Evolutionary conservation across 2,113 vertebrate genomes (phyloP).

Genomic region (Actinemys pallida): DNA sequence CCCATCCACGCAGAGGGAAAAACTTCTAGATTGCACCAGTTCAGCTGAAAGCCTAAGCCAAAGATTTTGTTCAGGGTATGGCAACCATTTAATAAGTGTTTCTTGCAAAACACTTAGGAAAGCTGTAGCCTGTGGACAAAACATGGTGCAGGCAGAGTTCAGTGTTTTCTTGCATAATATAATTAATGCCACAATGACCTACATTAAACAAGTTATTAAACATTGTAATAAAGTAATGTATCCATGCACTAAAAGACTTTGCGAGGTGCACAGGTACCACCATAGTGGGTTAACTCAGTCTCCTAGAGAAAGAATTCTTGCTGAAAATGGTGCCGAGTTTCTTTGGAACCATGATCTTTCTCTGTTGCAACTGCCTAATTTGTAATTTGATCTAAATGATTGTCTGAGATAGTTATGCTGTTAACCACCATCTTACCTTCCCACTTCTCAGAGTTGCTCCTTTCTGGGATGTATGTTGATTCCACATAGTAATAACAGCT

Average conservation of each 20-base stretch:
- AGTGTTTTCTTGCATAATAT: background rate
- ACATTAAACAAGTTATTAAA: background rate
- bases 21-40: background rate
- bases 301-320: conserved; percentile 47
- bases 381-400: conserved; percentile 21
- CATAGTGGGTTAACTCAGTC: background rate
- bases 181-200: background rate
- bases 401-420: background rate
- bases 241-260: background rate
- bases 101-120: rapidly evolving
- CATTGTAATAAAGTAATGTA: background rate
- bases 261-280: background rate
- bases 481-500: background rate
- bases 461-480: background rate
- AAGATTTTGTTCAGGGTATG: rapidly evolving
- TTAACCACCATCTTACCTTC: background rate
- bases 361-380: conserved; percentile 63
- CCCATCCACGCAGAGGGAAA: background rate
- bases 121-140: background rate
- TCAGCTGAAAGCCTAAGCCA: background rate
- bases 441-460: background rate
- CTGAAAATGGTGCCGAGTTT: conserved; percentile 71
- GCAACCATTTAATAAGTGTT: rapidly evolving
- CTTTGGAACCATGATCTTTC: conserved; percentile 62
- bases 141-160: background rate